Evolutionary conservation across 1,140 invertebrate genomes (phyloP), one percentile per base, ranked within the genome.

Genomic region (Bombus polaris): DNA sequence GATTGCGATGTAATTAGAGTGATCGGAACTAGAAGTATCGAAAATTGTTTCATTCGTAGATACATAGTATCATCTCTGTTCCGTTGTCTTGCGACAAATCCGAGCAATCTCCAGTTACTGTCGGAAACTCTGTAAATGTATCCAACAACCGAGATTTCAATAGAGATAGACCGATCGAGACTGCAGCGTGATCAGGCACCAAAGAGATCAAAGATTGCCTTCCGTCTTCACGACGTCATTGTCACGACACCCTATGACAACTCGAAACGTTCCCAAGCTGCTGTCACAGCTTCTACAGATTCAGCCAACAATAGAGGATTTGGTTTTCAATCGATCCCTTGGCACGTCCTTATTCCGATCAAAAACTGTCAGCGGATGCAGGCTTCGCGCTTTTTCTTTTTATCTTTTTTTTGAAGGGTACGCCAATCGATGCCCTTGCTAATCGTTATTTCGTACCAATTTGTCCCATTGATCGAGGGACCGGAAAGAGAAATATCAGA

Each of bases 241-340:
- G n/a, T 35, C 32, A 68, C 32, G 32, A 18, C 35, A 32, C 35
- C 66, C 18, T 18, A 3, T 8, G 32, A 9, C 66, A 35, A 18
- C 9, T 10, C 35, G 35, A 70, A 70, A 70, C 8, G 35, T 22
- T 70, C 10, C 35, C 35, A 39, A 12, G 9, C 8, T 22, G 66
- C 15, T 32, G 32, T 62, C 28, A 35, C 18, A 10, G 32, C 8
- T 35, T 32, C 8, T 35, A 35, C 70, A 42, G 25, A 32, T 8
- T 42, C 53, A 13, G 47, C 37, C 18, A 2, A 86, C 89, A 90
- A 90, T 84, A 3, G 66, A 71, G 68, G 81, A 90, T 90, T 90
- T 10, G 86, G 86, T 88, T 90, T 88, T 86, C 82, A 71, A 90
- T 83, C 47, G 79, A 84, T 57, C 47, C n/a, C 44, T 12, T 22